Conservation (phyloP, 2,888 invertebrate genomes). For the Candidula unifasciata region DNA sequence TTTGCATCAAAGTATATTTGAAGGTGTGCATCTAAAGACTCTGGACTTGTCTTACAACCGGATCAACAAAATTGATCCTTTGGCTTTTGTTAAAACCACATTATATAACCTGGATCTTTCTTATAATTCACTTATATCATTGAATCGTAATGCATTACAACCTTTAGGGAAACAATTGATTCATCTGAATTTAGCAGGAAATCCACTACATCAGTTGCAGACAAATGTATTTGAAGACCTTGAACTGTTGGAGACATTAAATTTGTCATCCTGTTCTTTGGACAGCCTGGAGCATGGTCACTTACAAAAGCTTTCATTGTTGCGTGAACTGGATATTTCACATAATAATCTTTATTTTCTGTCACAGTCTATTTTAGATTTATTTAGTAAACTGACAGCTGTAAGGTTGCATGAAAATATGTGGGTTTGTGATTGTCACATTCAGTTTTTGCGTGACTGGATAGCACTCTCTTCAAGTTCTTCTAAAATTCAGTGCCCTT, state of each 20-base stretch:
- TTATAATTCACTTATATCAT: slow-evolving; percentile 59
- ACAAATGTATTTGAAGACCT: slow-evolving; percentile 60
- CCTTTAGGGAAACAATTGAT: slow-evolving; percentile 60
- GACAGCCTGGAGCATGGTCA: slow-evolving; percentile 55
- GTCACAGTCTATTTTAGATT: slow-evolving; percentile 56
- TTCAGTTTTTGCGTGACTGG: slow-evolving; percentile 65
- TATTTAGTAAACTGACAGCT: slow-evolving; percentile 55
- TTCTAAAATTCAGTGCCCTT: slow-evolving; percentile 56
- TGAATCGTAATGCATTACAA: slow-evolving; percentile 57
- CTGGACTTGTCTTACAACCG: slow-evolving; percentile 65
- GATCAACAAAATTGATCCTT: slow-evolving; percentile 57
- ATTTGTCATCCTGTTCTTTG: slow-evolving; percentile 65
- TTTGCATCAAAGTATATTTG: slow-evolving; percentile 61
- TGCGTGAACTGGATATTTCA: slow-evolving; percentile 66
- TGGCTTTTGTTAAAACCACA: slow-evolving; percentile 58
- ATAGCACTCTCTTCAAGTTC: slow-evolving; percentile 49
- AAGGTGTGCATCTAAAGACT: slow-evolving; percentile 60
- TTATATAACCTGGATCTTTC: slow-evolving; percentile 66
- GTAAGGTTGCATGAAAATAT: slow-evolving; percentile 63
- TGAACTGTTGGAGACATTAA: slow-evolving; percentile 61
- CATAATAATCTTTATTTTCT: slow-evolving; percentile 63
- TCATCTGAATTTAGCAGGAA: slow-evolving; percentile 62
- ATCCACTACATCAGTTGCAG: slow-evolving; percentile 60
- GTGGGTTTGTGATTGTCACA: slow-evolving; percentile 71
- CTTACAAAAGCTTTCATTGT: slow-evolving; percentile 56